Evolutionary conservation across 1,140 invertebrate species (phyloP).

Genomic region (Macrosteles quadrilineatus): DNA sequence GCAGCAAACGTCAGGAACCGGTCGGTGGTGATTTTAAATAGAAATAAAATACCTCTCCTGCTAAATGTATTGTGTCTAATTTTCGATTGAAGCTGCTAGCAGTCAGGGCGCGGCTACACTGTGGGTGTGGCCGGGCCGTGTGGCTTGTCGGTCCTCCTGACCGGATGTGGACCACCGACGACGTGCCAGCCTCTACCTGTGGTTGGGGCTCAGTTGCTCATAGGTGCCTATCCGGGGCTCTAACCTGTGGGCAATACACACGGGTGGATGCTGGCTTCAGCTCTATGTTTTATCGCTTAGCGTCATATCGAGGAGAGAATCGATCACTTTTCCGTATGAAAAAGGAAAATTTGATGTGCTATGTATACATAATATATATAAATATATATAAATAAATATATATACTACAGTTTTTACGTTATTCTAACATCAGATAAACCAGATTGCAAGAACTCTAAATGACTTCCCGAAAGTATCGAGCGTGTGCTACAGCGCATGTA

Average conservation of each 20-base stretch:
- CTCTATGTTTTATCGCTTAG: slow-evolving; percentile 37
- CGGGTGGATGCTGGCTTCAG: slow-evolving; percentile 26
- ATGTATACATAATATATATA: slow-evolving; percentile 28
- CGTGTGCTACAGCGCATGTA: slow-evolving; percentile 7
- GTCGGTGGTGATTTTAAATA: slow-evolving; percentile 22
- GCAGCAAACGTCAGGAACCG: slow-evolving; percentile 32
- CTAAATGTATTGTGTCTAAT: slow-evolving; percentile 37
- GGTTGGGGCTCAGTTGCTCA: slow-evolving; percentile 40
- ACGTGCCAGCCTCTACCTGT: slow-evolving; percentile 17
- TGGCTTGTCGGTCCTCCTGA: slow-evolving; percentile 18
- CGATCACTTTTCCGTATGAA: slow-evolving; percentile 37
- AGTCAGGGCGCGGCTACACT: not conserved
- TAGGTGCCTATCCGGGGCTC: slow-evolving; percentile 33
- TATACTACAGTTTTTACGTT: slow-evolving; percentile 29
- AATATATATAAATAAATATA: slow-evolving; percentile 33
- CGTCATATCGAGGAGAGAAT: slow-evolving; percentile 32
- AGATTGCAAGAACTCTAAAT: slow-evolving; percentile 33
- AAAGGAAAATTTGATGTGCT: slow-evolving; percentile 30
- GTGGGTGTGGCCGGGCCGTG: not conserved
- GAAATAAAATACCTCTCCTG: slow-evolving; percentile 30
- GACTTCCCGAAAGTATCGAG: slow-evolving; percentile 33
- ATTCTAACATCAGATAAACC: slow-evolving; percentile 26
- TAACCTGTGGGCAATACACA: slow-evolving; percentile 34
- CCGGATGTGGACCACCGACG: slow-evolving; percentile 30
- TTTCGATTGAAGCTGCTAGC: slow-evolving; percentile 13